Percentiles rank a stretch among this genome's conserved stretches.
Conservation (phyloP, 2,888 invertebrate genomes). For the Stegophylla sp. region DNA sequence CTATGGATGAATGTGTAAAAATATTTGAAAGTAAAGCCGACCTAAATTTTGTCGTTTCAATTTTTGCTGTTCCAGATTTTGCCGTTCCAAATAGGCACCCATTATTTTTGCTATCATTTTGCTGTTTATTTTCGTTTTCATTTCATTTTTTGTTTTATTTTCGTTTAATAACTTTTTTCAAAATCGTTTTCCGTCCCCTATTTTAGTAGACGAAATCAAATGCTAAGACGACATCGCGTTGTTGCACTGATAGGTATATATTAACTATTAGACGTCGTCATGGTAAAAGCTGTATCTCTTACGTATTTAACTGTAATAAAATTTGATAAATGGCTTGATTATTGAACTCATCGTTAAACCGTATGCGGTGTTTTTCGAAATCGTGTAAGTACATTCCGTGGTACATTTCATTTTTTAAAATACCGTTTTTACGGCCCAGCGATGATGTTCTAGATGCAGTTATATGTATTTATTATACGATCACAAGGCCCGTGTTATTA, state of each 20-base stretch:
- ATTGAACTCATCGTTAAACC: constrained; percentile 7
- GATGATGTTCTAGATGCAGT: background rate
- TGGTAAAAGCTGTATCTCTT: constrained; percentile 6
- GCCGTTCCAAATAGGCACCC: too few species aligned
- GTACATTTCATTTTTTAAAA: background rate
- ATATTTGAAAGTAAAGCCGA: too few species aligned
- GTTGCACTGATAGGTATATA: background rate
- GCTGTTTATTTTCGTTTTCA: too few species aligned
- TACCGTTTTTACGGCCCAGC: background rate
- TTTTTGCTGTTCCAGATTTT: too few species aligned
- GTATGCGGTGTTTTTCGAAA: constrained; percentile 6
- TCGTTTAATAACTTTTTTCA: too few species aligned
- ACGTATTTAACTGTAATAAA: constrained; percentile 22
- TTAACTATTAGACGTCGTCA: background rate
- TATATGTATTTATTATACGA: background rate
- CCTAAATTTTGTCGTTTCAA: too few species aligned
- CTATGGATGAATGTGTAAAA: too few species aligned
- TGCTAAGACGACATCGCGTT: background rate
- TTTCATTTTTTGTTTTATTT: too few species aligned
- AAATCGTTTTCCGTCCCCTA: too few species aligned
- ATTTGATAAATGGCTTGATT: constrained; percentile 43
- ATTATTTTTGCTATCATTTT: too few species aligned
- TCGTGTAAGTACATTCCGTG: too few species aligned
- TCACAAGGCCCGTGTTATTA: background rate
- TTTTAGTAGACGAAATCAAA: background rate